Evolutionary conservation across 2,888 invertebrate genomes (phyloP).

Genomic region (Coelinius sp.): DNA sequence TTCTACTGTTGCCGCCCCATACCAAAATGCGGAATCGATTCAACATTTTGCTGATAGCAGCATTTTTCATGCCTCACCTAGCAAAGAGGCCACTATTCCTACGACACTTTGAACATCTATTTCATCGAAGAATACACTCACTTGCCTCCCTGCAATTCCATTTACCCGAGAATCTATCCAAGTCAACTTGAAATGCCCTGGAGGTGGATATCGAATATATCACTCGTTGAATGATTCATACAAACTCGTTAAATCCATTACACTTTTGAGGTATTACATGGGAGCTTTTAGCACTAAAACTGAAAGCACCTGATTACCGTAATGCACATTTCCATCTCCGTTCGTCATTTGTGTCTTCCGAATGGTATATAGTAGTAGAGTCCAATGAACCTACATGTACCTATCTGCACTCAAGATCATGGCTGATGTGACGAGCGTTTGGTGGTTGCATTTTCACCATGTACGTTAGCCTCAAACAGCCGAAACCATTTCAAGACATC

Average conservation of each 20-base stretch:
- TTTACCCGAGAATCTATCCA: background rate
- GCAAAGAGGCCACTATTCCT: background rate
- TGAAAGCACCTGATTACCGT: background rate
- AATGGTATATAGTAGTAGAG: background rate
- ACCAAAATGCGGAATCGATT: background rate
- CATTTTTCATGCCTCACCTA: background rate
- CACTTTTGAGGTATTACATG: background rate
- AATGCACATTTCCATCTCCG: slow-evolving; percentile 1
- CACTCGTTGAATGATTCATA: background rate
- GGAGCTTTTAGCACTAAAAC: background rate
- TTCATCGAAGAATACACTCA: background rate
- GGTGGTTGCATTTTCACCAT: background rate
- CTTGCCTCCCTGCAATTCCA: background rate
- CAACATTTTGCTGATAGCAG: background rate
- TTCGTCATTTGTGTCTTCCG: background rate
- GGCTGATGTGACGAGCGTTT: background rate
- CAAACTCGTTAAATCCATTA: background rate
- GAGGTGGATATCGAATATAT: background rate
- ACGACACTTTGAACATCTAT: background rate
- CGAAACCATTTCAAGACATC: background rate
- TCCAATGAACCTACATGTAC: background rate
- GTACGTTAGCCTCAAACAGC: background rate
- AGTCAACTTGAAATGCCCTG: background rate
- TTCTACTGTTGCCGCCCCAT: background rate
- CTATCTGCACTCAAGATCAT: background rate